phyloP scores from a whole-genome alignment of 2,113 vertebrate genomes.

The Microtus pennsylvanicus region DNA sequence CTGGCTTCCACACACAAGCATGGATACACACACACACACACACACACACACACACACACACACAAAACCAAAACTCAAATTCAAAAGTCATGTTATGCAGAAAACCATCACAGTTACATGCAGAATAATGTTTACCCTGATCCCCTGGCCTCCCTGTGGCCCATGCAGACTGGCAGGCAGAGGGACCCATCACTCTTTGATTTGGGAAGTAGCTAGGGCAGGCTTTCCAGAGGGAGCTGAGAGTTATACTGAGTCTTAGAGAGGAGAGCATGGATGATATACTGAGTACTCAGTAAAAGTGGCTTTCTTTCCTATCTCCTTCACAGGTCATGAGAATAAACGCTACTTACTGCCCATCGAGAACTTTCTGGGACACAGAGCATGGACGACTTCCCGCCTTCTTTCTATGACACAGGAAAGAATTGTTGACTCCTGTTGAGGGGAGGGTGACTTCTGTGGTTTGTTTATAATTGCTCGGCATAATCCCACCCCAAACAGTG shows the following conservation, averaged over 20 bases:
- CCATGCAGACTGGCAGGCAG: neutral
- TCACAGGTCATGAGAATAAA: constrained; percentile 25
- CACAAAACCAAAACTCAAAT: neutral
- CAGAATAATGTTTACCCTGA: neutral
- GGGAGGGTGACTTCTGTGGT: constrained; percentile 6
- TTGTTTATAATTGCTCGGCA: constrained; percentile 60
- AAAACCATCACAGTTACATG: neutral
- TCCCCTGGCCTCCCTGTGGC: neutral
- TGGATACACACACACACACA: neutral
- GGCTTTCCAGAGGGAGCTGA: neutral
- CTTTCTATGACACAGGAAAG: neutral
- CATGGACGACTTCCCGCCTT: neutral
- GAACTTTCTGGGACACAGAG: constrained; percentile 28
- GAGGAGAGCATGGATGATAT: neutral
- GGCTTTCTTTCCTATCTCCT: neutral
- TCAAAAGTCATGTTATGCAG: neutral
- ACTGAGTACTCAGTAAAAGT: neutral
- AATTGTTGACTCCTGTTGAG: constrained; percentile 27
- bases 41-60: neutral
- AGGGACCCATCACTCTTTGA: neutral
- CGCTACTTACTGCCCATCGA: neutral
- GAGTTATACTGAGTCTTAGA: neutral
- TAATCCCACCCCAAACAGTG: constrained; percentile 59
- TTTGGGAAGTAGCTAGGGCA: neutral
- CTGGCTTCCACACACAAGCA: neutral